Percentiles rank a stretch among this genome's conserved stretches.
Evolutionary conservation across 2,797 vertebrate genomes (phyloP).

Genomic region (Sebastes cheni): DNA sequence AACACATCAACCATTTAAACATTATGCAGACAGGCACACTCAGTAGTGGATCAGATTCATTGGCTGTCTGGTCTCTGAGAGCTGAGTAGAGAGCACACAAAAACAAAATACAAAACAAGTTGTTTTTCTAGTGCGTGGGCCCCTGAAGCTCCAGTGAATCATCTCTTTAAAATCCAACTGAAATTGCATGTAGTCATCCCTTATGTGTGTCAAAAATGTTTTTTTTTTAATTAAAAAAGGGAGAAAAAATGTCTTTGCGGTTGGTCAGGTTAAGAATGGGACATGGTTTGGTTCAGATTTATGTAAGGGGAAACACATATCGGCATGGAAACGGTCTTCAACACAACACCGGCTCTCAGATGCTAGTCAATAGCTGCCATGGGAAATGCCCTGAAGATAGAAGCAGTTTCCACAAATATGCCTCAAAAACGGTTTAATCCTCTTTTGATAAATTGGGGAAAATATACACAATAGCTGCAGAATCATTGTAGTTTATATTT

Average conservation of each 20-base stretch:
- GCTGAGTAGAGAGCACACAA: neutral
- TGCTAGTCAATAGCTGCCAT: neutral
- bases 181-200: neutral
- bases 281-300: neutral
- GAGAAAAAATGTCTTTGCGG: neutral
- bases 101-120: neutral
- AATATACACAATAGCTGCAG: neutral
- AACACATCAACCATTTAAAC: conserved; percentile 22
- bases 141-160: neutral
- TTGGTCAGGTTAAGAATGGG: neutral
- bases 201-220: neutral
- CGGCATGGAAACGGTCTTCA: neutral
- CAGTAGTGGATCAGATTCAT: neutral
- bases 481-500: neutral
- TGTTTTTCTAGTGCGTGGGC: conserved; percentile 13
- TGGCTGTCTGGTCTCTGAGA: conserved; percentile 3
- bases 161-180: neutral
- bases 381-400: neutral
- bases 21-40: conserved; percentile 35
- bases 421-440: neutral
- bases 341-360: conserved; percentile 1
- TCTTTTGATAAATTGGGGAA: neutral
- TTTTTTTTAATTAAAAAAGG: neutral
- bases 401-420: neutral
- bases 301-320: neutral